Evolutionary conservation across 2,888 invertebrate species (phyloP).

Genomic region (Brenthis ino): DNA sequence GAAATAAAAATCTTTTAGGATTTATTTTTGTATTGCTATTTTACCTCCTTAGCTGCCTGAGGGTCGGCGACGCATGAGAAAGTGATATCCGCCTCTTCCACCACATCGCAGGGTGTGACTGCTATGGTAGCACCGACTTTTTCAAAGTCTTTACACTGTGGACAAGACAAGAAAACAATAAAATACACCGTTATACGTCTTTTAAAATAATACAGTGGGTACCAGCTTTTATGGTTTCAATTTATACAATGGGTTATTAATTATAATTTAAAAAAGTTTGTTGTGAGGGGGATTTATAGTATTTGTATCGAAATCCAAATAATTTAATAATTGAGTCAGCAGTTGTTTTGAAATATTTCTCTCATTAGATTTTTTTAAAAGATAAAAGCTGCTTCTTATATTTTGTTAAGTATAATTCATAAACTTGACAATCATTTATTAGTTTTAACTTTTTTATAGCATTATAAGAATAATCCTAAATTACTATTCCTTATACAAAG

Average conservation of each 20-base stretch:
- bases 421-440: background rate
- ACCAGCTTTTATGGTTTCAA: too few species aligned
- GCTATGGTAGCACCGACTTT: constrained; percentile 93
- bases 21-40: background rate
- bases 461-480: background rate
- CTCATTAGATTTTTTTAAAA: too few species aligned
- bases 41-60: constrained; percentile 94
- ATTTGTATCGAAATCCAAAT: too few species aligned
- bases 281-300: too few species aligned
- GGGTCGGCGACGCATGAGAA: constrained; percentile 98
- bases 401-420: too few species aligned
- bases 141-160: constrained; percentile 91
- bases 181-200: background rate
- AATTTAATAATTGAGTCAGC: too few species aligned
- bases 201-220: background rate
- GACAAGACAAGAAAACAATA: constrained; percentile 15
- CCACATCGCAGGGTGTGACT: constrained; percentile 95
- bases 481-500: constrained; percentile 4
- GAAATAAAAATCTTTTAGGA: background rate
- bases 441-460: background rate
- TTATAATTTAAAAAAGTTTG: too few species aligned
- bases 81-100: constrained; percentile 94
- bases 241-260: too few species aligned
- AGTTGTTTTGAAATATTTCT: too few species aligned
- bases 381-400: too few species aligned